Conservation (phyloP, 2,888 invertebrate species). For the Hanleya hanleyi region DNA sequence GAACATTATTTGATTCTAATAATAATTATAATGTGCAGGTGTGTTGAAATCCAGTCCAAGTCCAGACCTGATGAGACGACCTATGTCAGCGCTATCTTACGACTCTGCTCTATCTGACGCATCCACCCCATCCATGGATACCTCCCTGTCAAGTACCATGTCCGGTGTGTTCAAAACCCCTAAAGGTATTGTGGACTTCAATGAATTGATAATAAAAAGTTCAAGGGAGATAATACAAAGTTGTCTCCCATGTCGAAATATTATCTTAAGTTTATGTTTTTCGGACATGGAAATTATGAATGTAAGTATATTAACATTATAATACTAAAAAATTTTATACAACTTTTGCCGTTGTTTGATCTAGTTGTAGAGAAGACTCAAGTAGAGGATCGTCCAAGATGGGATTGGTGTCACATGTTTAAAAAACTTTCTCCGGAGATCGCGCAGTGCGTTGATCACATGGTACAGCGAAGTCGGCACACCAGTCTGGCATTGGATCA, state of each 20-base stretch:
- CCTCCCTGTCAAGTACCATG: conserved; percentile 20
- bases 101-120: conserved; percentile 20
- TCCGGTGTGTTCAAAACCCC: conserved; percentile 6
- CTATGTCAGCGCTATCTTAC: conserved; percentile 18
- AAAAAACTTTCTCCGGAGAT: conserved; percentile 61
- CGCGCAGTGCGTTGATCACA: conserved; percentile 55
- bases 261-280: too few relatives aligned
- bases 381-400: conserved; percentile 57
- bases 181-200: conserved; percentile 2
- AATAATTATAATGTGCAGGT: conserved; percentile 57
- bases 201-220: neutral
- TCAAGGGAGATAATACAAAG: too few relatives aligned
- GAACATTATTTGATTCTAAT: too few relatives aligned
- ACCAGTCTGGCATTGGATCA: conserved; percentile 46
- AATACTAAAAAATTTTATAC: too few relatives aligned
- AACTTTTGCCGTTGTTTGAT: too few relatives aligned
- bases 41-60: conserved; percentile 64
- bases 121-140: conserved; percentile 31
- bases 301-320: too few relatives aligned
- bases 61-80: conserved; percentile 55
- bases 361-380: conserved; percentile 62
- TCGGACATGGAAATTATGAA: too few relatives aligned
- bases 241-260: neutral
- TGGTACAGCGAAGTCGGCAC: conserved; percentile 48
- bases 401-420: conserved; percentile 68